Base-by-base conservation (phyloP, 2,888 invertebrate species). In the Smittia sp. region DNA sequence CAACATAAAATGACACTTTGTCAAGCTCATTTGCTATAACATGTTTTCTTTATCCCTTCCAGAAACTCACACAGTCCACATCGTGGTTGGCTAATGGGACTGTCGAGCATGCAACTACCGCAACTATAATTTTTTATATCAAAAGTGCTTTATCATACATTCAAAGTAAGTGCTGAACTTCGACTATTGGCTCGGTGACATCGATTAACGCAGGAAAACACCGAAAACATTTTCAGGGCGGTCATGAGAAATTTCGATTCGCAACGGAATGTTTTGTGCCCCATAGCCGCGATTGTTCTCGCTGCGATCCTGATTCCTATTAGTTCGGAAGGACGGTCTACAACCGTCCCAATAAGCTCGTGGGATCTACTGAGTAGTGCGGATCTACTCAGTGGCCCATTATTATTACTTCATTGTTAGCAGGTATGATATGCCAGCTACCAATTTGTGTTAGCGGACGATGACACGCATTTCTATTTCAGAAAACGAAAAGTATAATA, bases 211-310 rank as follows among this genome's bases (percentile, higher is more conserved):
- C n/a, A 15, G 18, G 9, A 68, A 41, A 18, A 46, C n/a, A 46
- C 9, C 22, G 27, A 72, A 39, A 25, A 7, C 13, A 20, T 1
- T 72, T 32, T 27, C 83, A 87, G 87, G 87, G 86, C 87, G 88
- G 88, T 87, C 87, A 88, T 88, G 87, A 88, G 86, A 87, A 87
- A 87, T 87, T 86, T 86, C 84, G 87, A 85, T 86, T 85, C 85
- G 84, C 86, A 85, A 84, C 86, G 87, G 87, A 87, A 87, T 87
- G 87, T 86, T 85, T 86, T 87, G 86, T 85, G 86, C 86, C 79
- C 78, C 78, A 78, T 75, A 73, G 74, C 68, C 74, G 76, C 76
- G 81, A 80, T 83, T 79, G 81, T 83, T 83, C 82, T 84, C 83
- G 83, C 85, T 81, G 82, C 80, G 84, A 85, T 84, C 83, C 77